Evolutionary conservation across 2,888 invertebrate species (phyloP).

Genomic region (Auanema sp.): DNA sequence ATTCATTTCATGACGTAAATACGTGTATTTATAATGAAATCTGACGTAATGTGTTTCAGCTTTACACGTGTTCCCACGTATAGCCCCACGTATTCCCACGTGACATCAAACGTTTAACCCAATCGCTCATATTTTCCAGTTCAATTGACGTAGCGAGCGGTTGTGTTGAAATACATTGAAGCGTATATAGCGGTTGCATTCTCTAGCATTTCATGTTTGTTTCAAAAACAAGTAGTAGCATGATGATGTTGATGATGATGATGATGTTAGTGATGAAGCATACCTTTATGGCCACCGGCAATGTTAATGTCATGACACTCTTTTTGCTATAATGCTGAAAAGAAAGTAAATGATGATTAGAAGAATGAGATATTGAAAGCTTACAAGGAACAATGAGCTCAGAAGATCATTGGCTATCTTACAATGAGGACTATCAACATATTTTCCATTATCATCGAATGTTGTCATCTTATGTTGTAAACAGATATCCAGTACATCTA

Average conservation of each 20-base stretch:
- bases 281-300: constrained; percentile 79
- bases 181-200: no score
- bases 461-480: constrained; percentile 73
- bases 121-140: no score
- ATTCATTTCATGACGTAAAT: no score
- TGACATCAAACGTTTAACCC: no score
- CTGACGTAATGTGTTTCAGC: no score
- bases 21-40: no score
- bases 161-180: no score
- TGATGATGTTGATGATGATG: no score
- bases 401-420: constrained; percentile 93
- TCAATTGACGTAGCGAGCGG: no score
- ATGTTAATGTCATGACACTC: constrained; percentile 79
- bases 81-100: no score
- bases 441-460: constrained; percentile 69
- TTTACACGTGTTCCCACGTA: no score
- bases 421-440: constrained; percentile 90
- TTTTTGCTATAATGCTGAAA: constrained; percentile 75
- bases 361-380: constrained; percentile 46
- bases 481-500: constrained; percentile 83
- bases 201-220: constrained; percentile 72
- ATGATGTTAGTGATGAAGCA: not conserved
- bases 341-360: constrained; percentile 24
- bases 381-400: constrained; percentile 88
- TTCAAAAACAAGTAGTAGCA: not conserved